Evolutionary conservation across 2,113 vertebrate genomes (phyloP).

Genomic region (Lathamus discolor): DNA sequence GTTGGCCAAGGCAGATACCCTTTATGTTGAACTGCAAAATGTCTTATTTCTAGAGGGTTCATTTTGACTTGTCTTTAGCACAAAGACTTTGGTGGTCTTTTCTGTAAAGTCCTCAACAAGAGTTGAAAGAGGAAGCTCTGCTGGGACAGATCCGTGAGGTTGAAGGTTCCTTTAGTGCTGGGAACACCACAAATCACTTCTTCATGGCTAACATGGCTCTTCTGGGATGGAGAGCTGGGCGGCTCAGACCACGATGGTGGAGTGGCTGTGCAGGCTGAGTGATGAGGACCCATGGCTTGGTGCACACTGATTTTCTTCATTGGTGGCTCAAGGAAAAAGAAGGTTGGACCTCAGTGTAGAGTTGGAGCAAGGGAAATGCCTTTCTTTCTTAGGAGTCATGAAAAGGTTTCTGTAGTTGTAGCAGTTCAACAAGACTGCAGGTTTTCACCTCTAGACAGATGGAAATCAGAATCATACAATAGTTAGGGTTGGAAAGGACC

Average conservation of each 20-base stretch:
- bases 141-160: not conserved
- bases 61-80: not conserved
- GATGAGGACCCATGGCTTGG: not conserved
- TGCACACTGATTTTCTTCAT: not conserved
- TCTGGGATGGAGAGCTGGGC: not conserved
- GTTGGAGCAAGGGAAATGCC: not conserved
- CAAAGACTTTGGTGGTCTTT: not conserved
- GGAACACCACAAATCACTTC: not conserved
- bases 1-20: not conserved
- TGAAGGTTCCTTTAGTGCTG: not conserved
- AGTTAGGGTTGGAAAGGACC: not conserved
- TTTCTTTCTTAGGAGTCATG: not conserved
- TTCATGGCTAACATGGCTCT: fast-evolving
- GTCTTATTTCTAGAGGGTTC: not conserved
- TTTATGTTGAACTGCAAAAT: not conserved
- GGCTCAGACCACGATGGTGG: not conserved
- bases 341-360: not conserved
- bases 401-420: not conserved
- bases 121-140: not conserved
- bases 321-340: not conserved
- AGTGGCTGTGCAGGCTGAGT: not conserved
- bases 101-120: not conserved
- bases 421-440: not conserved
- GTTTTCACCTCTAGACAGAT: not conserved
- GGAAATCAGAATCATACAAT: not conserved